Percentiles rank a stretch among this genome's conserved stretches.
phyloP scores from a whole-genome alignment of 2,113 vertebrate genomes.

The Oceanodroma tethys region DNA sequence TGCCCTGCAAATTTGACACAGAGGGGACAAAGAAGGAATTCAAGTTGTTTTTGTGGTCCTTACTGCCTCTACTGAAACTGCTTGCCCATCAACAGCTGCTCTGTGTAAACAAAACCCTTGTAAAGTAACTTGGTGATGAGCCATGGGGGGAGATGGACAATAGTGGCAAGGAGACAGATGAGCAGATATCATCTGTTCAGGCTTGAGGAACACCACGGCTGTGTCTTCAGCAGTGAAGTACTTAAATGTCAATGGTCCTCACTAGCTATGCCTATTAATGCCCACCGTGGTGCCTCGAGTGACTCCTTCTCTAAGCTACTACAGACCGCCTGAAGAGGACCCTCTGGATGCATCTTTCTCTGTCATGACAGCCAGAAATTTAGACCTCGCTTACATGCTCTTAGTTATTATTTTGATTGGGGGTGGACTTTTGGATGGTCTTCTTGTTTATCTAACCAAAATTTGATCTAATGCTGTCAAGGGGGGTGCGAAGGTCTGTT shows the following conservation, averaged over 20 bases:
- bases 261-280: background rate
- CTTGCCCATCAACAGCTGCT: background rate
- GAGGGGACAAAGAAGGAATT: background rate
- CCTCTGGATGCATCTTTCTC: background rate
- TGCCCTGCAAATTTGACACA: background rate
- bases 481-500: background rate
- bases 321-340: background rate
- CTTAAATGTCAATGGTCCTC: background rate
- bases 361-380: background rate
- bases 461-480: background rate
- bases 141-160: background rate
- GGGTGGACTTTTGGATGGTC: background rate
- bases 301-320: background rate
- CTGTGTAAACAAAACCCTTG: background rate
- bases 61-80: background rate
- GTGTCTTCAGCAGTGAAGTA: background rate
- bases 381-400: fast-evolving
- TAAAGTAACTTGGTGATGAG: background rate
- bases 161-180: background rate
- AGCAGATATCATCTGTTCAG: background rate
- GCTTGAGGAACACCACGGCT: background rate
- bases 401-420: background rate
- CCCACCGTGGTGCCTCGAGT: background rate
- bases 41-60: background rate
- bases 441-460: background rate